Evolutionary conservation across 2,113 vertebrate species (phyloP), one percentile per base, ranked within the genome.

Genomic region (Syngnathus typhle): DNA sequence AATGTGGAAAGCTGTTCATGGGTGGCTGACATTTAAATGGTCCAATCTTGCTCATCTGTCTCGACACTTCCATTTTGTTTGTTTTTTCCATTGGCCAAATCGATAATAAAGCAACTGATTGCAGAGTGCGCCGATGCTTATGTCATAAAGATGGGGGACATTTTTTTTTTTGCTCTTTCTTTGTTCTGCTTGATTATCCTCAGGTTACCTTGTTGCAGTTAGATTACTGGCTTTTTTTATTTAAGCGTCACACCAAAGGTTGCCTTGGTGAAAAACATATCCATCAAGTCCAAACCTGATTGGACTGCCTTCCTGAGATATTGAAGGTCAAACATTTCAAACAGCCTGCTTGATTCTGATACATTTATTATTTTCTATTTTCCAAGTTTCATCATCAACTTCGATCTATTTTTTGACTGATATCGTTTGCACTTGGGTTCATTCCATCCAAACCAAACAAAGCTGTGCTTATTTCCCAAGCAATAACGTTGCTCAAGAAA

Each of bases 41-140:
- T 58, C 15, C 6, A 36, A 15, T 37, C 55, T 32, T 58, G 21
- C 27, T 37, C 60, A 68, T 71, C 62, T 69, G 54, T 62, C 71
- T 77, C 32, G 55, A 67, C 13, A 7, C 55, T 15, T 36, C 21
- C 21, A 23, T 27, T 6, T 21, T 21, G 7, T 21, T 12, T 3
- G 44, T 51, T 8, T 16, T 27, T 58, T 36, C 6, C 2, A 6
- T 58, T 66, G 61, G 73, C 69, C 65, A 61, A 76, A 86, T 86
- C 85, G 76, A 85, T 85, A 93, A 94, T 91, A 94, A 94, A 93
- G 90, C 84, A 71, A 93, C 91, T 73, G 92, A 94, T 94, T 91
- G 82, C 38, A 76, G 79, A 75, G 84, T 81, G 75, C 93, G 88
- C 77, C 87, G 85, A 80, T 86, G 80, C 73, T 89, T 83, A 91